Conservation (phyloP, 2,888 invertebrate species). For the Erannis defoliaria region DNA sequence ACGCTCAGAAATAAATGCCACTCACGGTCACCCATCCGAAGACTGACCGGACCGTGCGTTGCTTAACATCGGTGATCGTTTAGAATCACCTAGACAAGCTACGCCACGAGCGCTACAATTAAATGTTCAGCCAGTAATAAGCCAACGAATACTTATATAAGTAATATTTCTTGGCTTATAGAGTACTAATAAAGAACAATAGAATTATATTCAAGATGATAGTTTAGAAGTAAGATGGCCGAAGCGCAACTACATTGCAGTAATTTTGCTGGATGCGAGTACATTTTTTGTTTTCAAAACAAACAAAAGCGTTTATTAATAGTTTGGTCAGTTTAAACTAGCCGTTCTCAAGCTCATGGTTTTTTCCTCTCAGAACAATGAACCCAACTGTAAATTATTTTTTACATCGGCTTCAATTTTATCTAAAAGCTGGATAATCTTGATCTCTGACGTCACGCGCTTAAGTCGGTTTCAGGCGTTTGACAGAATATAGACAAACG, state of each 20-base stretch:
- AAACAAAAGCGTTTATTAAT: slow-evolving; percentile 15
- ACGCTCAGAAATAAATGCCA: no score
- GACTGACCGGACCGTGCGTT: no score
- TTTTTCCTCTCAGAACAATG: slow-evolving; percentile 30
- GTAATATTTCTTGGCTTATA: no score
- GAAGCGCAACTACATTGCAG: background rate
- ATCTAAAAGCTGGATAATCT: slow-evolving; percentile 74
- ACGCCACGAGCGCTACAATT: no score
- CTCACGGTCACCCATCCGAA: no score
- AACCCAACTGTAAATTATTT: slow-evolving; percentile 31
- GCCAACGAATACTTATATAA: no score
- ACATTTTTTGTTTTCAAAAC: slow-evolving; percentile 3
- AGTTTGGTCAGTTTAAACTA: slow-evolving; percentile 4
- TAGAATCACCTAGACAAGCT: no score
- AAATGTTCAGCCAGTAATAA: background rate
- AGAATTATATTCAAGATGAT: background rate
- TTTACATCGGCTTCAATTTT: slow-evolving; percentile 53
- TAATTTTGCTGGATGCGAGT: background rate
- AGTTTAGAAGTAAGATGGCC: background rate
- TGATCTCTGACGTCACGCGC: slow-evolving; percentile 67
- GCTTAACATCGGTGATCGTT: no score
- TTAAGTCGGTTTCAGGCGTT: slow-evolving; percentile 68
- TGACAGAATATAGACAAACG: slow-evolving; percentile 70
- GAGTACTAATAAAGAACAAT: no score
- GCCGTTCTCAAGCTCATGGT: slow-evolving; percentile 27